Evolutionary conservation across 2,113 vertebrate genomes (phyloP).

Genomic region (Eubucco bourcierii): DNA sequence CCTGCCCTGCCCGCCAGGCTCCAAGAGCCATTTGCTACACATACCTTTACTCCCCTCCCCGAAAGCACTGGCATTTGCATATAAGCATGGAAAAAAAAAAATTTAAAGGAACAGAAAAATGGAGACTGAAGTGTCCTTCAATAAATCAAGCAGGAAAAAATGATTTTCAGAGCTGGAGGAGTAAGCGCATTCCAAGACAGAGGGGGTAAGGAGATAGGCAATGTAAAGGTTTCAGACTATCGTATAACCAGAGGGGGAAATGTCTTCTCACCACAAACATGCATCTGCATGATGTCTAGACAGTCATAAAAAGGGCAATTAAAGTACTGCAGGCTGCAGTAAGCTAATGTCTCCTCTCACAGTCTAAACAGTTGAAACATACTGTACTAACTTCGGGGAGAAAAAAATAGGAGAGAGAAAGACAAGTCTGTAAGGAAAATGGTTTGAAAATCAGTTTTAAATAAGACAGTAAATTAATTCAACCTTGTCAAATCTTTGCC

Average conservation of each 20-base stretch:
- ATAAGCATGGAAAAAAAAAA: neutral
- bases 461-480: conserved; percentile 73
- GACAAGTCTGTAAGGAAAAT: conserved; percentile 46
- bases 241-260: conserved; percentile 70
- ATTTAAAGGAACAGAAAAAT: neutral
- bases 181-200: conserved; percentile 7
- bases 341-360: conserved; percentile 65
- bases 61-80: neutral
- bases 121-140: neutral
- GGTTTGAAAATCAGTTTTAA: conserved; percentile 71
- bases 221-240: conserved; percentile 66
- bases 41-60: neutral
- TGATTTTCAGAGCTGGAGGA: neutral
- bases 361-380: conserved; percentile 57
- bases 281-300: conserved; percentile 82
- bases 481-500: conserved; percentile 75
- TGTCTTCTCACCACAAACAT: conserved; percentile 70
- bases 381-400: neutral
- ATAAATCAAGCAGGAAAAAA: neutral
- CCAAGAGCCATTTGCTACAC: neutral
- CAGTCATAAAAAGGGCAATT: conserved; percentile 80
- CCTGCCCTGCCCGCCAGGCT: neutral
- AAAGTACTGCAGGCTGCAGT: conserved; percentile 69
- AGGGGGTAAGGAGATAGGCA: conserved; percentile 58
- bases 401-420: neutral